Base-by-base conservation (phyloP, 2,888 invertebrate genomes). In the Caenorhabditis sp. region DNA sequence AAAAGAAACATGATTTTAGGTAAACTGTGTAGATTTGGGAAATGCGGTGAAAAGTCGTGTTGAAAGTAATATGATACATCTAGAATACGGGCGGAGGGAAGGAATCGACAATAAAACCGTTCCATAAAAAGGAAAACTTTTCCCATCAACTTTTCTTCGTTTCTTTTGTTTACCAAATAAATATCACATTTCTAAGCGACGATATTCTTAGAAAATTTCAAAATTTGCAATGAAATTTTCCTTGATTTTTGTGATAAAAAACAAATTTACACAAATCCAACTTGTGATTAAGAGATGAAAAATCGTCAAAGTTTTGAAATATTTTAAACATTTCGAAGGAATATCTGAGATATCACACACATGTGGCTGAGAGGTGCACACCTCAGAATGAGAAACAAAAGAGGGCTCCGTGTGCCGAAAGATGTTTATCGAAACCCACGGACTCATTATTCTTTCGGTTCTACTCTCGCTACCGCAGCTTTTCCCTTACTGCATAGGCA, bases 41-140 rank as follows among this genome's bases (percentile, higher is more conserved):
- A 51, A 26, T 19, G 26, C 19, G 19, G 54, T 2, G 24, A 22
- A 12, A 22, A 54, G 8, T 26, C 24, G 24, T 24, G 10, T 26
- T 10, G 14, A 26, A 26, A 5, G 54, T 54, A 54, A 54, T 14
- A 54, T 54, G 26, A 54, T 54, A 54, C 54, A 54, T 24, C 24
- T 24, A 26, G 3, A 22, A 51, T 22, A 51, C 6, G 22, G 19
- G 19, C 6, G 22, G 51, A 22, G 16, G 19, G 22, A 24, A 12
- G 22, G 7, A 26, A 26, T 26, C 54, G 7, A 24, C 24, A 54
- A 54, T 38, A 38, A 51, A 54, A 24, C 54, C 22, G 10, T 54
- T 54, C 54, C 54, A 54, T 54, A 54, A 54, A 54, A 54, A 54
- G 26, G 12, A 19, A 54, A 54, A 10, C 14, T 54, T 54, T 54